A percentile compares a stretch with the other conserved stretches of the same genome.
These are phyloP conservation scores for Leptonema lineaticorne DNA, from an alignment of 1,140 invertebrate genomes.

Conservation along the genomic window DNA sequence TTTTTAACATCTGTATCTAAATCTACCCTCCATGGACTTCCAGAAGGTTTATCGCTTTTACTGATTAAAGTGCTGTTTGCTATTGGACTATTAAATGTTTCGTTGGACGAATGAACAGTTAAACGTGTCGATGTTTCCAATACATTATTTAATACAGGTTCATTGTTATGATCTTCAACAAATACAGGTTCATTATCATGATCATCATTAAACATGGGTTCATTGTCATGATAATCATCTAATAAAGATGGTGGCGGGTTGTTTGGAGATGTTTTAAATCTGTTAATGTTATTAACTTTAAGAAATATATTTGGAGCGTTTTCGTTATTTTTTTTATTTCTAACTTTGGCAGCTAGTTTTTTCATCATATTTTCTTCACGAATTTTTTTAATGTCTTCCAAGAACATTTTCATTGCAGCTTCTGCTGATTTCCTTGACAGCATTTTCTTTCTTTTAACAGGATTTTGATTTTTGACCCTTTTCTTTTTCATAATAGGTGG, in stretches of 20 bases:
- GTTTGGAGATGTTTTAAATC: too few relatives aligned
- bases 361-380: slow-evolving; percentile 30
- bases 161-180: too few relatives aligned
- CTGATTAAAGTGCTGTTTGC: slow-evolving; percentile 32
- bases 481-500: slow-evolving; percentile 27
- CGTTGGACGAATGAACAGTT: too few relatives aligned
- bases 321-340: slow-evolving; percentile 3
- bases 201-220: too few relatives aligned
- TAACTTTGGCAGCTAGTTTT: slow-evolving; percentile 23
- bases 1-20: slow-evolving; percentile 33
- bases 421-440: slow-evolving; percentile 3
- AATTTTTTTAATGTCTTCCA: slow-evolving; percentile 39
- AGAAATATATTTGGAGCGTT: too few relatives aligned
- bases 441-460: slow-evolving; percentile 22
- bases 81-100: slow-evolving; percentile 18
- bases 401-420: slow-evolving; percentile 26
- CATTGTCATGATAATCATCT: too few relatives aligned
- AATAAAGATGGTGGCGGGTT: too few relatives aligned
- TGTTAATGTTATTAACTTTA: too few relatives aligned
- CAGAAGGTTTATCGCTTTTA: slow-evolving; percentile 24
- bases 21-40: slow-evolving; percentile 38
- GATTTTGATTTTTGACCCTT: background rate
- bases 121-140: too few relatives aligned
- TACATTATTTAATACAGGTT: too few relatives aligned
- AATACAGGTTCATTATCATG: too few relatives aligned